Conservation (phyloP, 2,888 invertebrate species). For the Axea sp. region DNA sequence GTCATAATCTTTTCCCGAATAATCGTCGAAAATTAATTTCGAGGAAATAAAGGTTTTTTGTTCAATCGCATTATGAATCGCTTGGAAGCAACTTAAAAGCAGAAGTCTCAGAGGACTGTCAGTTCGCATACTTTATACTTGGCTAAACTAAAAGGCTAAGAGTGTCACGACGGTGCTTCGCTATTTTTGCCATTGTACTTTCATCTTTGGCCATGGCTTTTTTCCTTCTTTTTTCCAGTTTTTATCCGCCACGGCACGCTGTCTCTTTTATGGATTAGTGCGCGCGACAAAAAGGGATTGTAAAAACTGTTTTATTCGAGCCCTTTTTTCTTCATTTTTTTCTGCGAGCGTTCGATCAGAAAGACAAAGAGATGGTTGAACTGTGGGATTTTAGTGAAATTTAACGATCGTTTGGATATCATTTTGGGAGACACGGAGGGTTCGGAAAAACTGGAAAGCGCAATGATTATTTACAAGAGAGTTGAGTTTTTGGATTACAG, state of each 20-base stretch:
- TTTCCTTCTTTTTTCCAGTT: conserved; percentile 16
- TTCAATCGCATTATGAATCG: conserved; percentile 25
- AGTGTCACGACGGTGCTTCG: conserved; percentile 53
- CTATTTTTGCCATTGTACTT: conserved; percentile 49
- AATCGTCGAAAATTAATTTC: conserved; percentile 20
- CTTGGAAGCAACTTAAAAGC: conserved; percentile 39
- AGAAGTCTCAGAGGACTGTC: conserved; percentile 63
- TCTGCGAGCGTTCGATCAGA: conserved; percentile 28
- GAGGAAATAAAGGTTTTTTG: conserved; percentile 9
- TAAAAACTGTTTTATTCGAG: conserved; percentile 38
- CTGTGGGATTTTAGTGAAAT: conserved; percentile 18
- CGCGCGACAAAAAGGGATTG: conserved; percentile 28
- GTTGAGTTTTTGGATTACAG: not conserved
- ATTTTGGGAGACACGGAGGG: conserved; percentile 22
- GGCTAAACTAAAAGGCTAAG: conserved; percentile 63
- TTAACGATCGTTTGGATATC: conserved; percentile 37
- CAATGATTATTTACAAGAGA: conserved; percentile 11
- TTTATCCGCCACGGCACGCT: conserved; percentile 28
- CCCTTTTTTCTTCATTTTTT: conserved; percentile 30
- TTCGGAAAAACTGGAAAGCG: conserved; percentile 17
- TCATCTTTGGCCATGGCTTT: conserved; percentile 33
- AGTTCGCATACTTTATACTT: conserved; percentile 65
- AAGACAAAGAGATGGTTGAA: conserved; percentile 41
- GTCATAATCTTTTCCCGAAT: too few species aligned
- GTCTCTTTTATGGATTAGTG: conserved; percentile 49